Evolutionary conservation across 2,113 vertebrate species (phyloP).

Genomic region (Pomatorhinus ruficollis): DNA sequence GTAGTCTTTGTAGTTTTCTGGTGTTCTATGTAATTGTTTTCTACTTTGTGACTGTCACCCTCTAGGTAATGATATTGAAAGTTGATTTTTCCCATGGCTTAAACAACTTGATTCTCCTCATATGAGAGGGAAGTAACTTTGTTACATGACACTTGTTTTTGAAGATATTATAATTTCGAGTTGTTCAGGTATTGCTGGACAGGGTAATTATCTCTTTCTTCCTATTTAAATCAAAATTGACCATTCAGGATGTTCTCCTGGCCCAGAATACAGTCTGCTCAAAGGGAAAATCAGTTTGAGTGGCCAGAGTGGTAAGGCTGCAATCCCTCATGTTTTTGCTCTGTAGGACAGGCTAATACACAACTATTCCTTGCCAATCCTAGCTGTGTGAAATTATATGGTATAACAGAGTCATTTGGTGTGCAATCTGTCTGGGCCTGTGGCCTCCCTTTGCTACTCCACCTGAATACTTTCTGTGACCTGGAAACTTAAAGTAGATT

Average conservation of each 20-base stretch:
- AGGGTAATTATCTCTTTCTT: background rate
- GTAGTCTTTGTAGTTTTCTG: background rate
- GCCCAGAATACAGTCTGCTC: background rate
- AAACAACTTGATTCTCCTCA: background rate
- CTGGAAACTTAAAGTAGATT: background rate
- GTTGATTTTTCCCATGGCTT: background rate
- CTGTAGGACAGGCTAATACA: background rate
- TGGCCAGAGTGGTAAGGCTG: background rate
- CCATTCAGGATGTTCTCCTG: background rate
- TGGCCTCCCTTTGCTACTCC: background rate
- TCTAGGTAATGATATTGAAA: background rate
- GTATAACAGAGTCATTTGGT: background rate
- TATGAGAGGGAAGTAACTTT: background rate
- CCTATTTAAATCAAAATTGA: background rate
- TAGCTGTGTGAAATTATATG: background rate
- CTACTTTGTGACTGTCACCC: background rate
- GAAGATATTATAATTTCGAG: background rate
- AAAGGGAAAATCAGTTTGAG: background rate
- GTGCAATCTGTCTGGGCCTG: background rate
- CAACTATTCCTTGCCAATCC: background rate
- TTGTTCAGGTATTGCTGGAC: background rate
- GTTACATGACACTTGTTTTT: background rate
- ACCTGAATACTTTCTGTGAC: background rate
- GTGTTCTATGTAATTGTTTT: background rate
- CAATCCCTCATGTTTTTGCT: background rate